Conservation (phyloP, 2,888 invertebrate genomes). For the Coenonympha glycerion region DNA sequence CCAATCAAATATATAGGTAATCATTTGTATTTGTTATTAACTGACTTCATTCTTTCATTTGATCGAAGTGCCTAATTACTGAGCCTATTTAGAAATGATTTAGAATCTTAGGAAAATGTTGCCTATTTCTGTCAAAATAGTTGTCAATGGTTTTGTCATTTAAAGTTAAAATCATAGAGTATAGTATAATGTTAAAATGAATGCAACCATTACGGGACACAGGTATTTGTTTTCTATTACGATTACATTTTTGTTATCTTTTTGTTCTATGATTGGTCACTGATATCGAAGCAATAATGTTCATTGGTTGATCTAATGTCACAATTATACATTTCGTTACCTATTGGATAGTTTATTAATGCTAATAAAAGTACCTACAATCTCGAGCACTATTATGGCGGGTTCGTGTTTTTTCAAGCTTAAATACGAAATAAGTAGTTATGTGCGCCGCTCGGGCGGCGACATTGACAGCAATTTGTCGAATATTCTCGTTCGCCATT, state of each 20-base stretch:
- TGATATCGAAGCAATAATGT: neutral
- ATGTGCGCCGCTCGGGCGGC: conserved; percentile 68
- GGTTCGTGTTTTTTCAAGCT: conserved; percentile 71
- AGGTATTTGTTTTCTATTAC: conserved; percentile 29
- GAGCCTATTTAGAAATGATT: too few species aligned
- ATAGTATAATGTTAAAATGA: too few species aligned
- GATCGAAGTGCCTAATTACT: too few species aligned
- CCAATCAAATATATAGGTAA: too few species aligned
- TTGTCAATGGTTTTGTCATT: too few species aligned
- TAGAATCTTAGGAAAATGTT: too few species aligned
- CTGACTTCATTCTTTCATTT: too few species aligned
- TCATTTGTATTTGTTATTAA: too few species aligned
- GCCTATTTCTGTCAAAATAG: too few species aligned
- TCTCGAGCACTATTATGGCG: conserved; percentile 59
- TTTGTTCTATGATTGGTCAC: conserved; percentile 28
- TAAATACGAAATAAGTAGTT: conserved; percentile 70
- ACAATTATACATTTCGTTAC: neutral
- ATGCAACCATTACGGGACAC: conserved; percentile 12
- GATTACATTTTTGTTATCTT: neutral
- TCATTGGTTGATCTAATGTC: conserved; percentile 29
- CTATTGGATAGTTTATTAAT: conserved; percentile 17
- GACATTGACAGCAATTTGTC: conserved; percentile 72
- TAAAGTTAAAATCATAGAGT: too few species aligned
- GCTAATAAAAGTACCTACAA: conserved; percentile 39
- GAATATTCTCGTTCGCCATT: conserved; percentile 72